These are phyloP conservation scores for Hedya salicella DNA, from an alignment of 2,888 invertebrate species.

Conservation along the genomic window DNA sequence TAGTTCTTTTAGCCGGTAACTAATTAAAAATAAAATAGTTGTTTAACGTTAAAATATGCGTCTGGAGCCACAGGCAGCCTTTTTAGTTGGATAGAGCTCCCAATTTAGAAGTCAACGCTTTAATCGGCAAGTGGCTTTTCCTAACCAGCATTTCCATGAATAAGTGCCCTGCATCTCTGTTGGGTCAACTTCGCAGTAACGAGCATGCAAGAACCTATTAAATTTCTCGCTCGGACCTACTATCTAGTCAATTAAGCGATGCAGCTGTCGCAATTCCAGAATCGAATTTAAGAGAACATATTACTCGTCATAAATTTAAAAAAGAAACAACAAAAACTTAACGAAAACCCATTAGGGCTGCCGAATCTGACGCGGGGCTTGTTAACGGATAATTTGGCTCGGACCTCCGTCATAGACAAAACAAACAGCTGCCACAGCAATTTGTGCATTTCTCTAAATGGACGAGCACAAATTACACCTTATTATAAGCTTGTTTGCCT, in stretches of 20 bases:
- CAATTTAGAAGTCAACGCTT: conserved; percentile 21
- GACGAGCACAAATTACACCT: conserved; percentile 84
- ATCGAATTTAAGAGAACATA: conserved; percentile 73
- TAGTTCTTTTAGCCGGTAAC: conserved; percentile 6
- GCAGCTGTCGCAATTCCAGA: conserved; percentile 76
- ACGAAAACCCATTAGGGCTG: conserved; percentile 85
- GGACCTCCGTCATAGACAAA: conserved; percentile 85
- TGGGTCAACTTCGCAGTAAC: not conserved
- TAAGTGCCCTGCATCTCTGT: conserved; percentile 21
- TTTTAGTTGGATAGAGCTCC: conserved; percentile 9
- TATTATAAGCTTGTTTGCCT: conserved; percentile 86
- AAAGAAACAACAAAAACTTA: conserved; percentile 79
- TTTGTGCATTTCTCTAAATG: conserved; percentile 85
- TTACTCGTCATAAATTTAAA: conserved; percentile 80
- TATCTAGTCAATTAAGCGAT: conserved; percentile 68
- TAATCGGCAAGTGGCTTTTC: conserved; percentile 35
- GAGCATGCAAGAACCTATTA: conserved; percentile 29
- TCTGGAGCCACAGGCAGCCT: conserved; percentile 26
- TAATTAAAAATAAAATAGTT: conserved; percentile 19
- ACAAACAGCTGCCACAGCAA: conserved; percentile 84
- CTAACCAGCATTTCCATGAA: conserved; percentile 27
- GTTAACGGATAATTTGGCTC: conserved; percentile 83
- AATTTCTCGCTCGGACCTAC: conserved; percentile 44
- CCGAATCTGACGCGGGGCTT: conserved; percentile 85
- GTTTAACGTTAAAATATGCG: conserved; percentile 27